Base-by-base conservation (phyloP, 2,113 vertebrate species). In the Spilogale gracilis region DNA sequence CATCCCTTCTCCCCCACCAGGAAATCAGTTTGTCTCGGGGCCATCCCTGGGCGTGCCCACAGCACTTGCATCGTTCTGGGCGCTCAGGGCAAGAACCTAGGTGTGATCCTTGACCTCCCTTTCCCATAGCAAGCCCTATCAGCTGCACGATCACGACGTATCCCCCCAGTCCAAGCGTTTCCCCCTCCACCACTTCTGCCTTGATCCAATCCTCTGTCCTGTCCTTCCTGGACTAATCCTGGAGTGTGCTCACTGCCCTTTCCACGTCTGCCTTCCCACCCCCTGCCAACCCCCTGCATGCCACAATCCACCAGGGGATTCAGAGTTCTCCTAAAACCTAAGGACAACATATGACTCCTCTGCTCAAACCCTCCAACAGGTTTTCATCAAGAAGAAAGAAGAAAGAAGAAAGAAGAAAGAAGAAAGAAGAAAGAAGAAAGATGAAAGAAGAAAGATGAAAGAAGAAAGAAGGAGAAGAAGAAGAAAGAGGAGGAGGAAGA, bases 241-340 rank as follows among this genome's bases (percentile, higher is more conserved):
- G 0, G 0, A 9, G 27, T 0, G 1, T 48, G 43, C 5, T n/a
- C 9, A 0, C 63, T 25, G n/a, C 30, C 58, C 54, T 58, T 25
- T 58, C 27, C 25, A 30, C 0, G 0, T 1, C n/a, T 0, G 2
- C 63, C n/a, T 30, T 0, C 9, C 23, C 43, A 2, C 21, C 56
- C 30, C 30, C 12, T 6, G 12, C 60, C 60, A 25, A 3, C 1
- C 4, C 27, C 45, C 30, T 9, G 0, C 2, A 4, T 12, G 63
- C 45, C 20, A 7, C 12, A 0, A 27, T 23, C 52, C 5, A 6
- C 6, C 3, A 2, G 0, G 0, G 20, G 48, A 56, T 23, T 73
- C 54, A 80, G 92, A 48, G 4, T 48, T 56, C 80, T 60, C 56
- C 48, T 91, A 38, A 65, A 89, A 61, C 61, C 20, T 17, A 16